phyloP scores from a whole-genome alignment of 2,113 vertebrate species.

The Cebidichthys violaceus region DNA sequence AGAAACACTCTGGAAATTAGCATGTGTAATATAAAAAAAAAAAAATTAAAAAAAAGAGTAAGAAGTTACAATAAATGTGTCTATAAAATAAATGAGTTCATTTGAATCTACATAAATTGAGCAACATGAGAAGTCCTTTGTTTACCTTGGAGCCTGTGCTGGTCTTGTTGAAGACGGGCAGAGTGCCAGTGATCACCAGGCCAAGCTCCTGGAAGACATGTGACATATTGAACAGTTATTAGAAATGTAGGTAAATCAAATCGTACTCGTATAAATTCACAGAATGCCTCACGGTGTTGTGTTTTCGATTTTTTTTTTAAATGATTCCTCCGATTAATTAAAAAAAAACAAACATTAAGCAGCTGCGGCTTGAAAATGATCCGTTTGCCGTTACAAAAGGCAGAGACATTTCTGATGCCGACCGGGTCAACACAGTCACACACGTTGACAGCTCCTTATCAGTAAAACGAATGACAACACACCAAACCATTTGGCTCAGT shows the following conservation, averaged over 20 bases:
- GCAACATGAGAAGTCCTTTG: neutral
- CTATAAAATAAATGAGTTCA: neutral
- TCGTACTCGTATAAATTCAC: neutral
- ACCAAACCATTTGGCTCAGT: slow-evolving; percentile 51
- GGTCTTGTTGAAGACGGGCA: slow-evolving; percentile 93
- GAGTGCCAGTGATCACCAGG: slow-evolving; percentile 92
- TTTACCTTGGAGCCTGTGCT: slow-evolving; percentile 74
- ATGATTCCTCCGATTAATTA: neutral
- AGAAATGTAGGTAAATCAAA: neutral
- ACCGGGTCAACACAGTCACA: slow-evolving; percentile 21
- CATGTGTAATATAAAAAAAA: neutral
- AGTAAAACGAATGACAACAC: slow-evolving; percentile 35
- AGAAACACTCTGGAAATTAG: neutral
- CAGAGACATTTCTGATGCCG: slow-evolving; percentile 43
- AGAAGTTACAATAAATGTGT: neutral
- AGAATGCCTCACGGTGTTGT: neutral
- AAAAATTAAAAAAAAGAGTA: neutral
- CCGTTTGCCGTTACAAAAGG: slow-evolving; percentile 33
- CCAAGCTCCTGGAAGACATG: slow-evolving; percentile 85
- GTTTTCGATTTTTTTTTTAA: neutral
- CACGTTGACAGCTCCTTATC: slow-evolving; percentile 54
- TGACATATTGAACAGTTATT: neutral
- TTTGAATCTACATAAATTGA: neutral
- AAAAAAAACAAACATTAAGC: neutral
- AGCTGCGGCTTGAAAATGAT: neutral